Conservation (phyloP, 2,888 invertebrate genomes). For the Luperina nickerlii region DNA sequence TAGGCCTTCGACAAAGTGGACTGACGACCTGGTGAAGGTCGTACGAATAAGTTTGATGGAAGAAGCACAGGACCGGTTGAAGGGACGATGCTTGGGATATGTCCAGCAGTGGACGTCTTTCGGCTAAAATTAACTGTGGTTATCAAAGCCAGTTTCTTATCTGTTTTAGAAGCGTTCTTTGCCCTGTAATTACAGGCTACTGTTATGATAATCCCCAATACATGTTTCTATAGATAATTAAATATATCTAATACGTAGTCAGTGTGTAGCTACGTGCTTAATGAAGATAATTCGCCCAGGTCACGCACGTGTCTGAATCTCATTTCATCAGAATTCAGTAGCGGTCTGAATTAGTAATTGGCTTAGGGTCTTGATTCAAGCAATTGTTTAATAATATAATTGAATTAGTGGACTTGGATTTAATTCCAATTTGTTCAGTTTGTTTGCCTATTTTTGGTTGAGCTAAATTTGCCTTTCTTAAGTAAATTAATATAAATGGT, state of each 20-base stretch:
- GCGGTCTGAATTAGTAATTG: constrained; percentile 31
- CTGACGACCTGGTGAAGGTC: background rate
- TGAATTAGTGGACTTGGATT: constrained; percentile 1
- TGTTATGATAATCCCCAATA: background rate
- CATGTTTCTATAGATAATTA: constrained; percentile 10
- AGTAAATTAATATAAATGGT: background rate
- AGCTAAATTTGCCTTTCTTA: background rate
- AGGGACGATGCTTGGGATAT: background rate
- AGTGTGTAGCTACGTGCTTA: constrained; percentile 18
- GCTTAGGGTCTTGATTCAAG: constrained; percentile 7
- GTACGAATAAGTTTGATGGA: no score
- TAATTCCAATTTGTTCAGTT: background rate
- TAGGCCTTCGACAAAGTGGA: background rate
- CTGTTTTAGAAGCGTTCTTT: background rate
- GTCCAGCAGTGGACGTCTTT: background rate
- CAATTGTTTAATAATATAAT: constrained; percentile 12
- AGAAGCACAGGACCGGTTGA: background rate
- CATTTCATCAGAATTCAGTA: constrained; percentile 27
- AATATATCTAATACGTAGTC: background rate
- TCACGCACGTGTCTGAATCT: constrained; percentile 40
- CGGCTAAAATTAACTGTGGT: background rate
- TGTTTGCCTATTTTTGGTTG: background rate
- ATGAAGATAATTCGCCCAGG: constrained; percentile 44
- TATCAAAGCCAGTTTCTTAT: background rate
- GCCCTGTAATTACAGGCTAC: background rate